Base-by-base conservation (phyloP, 2,113 vertebrate genomes). In the Psittacus erithacus region DNA sequence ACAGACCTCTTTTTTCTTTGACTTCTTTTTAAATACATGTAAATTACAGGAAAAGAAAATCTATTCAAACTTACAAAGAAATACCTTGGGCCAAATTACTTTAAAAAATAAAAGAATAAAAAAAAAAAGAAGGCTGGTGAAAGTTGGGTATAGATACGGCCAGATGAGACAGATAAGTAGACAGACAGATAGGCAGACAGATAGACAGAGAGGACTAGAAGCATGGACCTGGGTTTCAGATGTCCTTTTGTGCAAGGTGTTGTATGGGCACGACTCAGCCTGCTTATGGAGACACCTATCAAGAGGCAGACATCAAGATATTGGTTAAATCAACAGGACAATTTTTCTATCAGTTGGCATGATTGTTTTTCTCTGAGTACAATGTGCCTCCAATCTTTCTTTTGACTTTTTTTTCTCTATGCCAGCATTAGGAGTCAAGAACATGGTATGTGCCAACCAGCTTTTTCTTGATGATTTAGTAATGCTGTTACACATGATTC, bases 401-500 rank as follows among this genome's bases (percentile, higher is more conserved):
- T 71, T 18, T 35, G 17, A 8, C 47, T 57, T 24, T 33, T 49
- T 63, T 67, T 52, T 59, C 24, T 46, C 43, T n/a, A 12, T 0
- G 0, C 68, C 27, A 78, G 6, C 29, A 49, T 18, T 11, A 57
- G 60, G 41, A 35, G 29, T n/a, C 10, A 43, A 73, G 46, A 90
- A 55, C 8, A 13, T 0, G 9, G 46, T 27, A 52, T 7, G 4
- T 9, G 52, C 8, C 13, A 50, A 22, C 24, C 23, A 13, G 23
- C 23, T 43, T 12, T 62, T 29, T 33, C 29, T 67, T 55, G 57
- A 57, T 46, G 22, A 17, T 39, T 55, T 35, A 11, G 3, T 44
- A 57, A 68, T n/a, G 53, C 16, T n/a, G 7, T 44, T 39, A 74
- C 11, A 68, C 17, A 15, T 0, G 0, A 13, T 38, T 38, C 16